phyloP scores from a whole-genome alignment of 2,113 vertebrate species.

The Pachycephala philippinensis region DNA sequence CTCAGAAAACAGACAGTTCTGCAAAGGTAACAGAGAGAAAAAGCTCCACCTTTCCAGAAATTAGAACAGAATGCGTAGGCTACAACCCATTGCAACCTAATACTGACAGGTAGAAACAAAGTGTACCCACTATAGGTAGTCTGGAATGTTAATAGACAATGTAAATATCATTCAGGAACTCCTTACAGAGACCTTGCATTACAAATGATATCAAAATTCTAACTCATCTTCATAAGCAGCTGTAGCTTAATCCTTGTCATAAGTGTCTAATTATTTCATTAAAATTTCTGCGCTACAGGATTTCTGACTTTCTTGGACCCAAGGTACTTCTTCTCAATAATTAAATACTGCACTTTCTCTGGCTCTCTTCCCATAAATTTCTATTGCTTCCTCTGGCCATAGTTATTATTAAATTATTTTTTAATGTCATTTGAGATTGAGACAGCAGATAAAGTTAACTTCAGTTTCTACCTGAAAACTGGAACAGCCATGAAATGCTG shows the following conservation, averaged over 20 bases:
- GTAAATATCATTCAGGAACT: not conserved
- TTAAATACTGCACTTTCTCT: not conserved
- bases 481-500: not conserved
- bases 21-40: not conserved
- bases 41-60: not conserved
- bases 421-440: not conserved
- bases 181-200: not conserved
- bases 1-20: not conserved
- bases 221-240: not conserved
- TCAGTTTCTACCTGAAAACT: not conserved
- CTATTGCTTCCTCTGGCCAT: not conserved
- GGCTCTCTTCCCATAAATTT: not conserved
- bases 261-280: not conserved
- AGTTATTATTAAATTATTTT: not conserved
- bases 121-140: rapidly evolving
- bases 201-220: not conserved
- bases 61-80: not conserved
- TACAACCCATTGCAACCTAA: not conserved
- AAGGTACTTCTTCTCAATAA: not conserved
- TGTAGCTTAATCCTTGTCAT: not conserved
- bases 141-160: not conserved
- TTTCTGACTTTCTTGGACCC: not conserved
- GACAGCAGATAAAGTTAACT: not conserved
- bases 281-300: not conserved
- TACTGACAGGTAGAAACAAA: not conserved